Percentiles rank a stretch among this genome's conserved stretches.
phyloP scores from a whole-genome alignment of 2,888 invertebrate genomes.

The Hypena proboscidalis region DNA sequence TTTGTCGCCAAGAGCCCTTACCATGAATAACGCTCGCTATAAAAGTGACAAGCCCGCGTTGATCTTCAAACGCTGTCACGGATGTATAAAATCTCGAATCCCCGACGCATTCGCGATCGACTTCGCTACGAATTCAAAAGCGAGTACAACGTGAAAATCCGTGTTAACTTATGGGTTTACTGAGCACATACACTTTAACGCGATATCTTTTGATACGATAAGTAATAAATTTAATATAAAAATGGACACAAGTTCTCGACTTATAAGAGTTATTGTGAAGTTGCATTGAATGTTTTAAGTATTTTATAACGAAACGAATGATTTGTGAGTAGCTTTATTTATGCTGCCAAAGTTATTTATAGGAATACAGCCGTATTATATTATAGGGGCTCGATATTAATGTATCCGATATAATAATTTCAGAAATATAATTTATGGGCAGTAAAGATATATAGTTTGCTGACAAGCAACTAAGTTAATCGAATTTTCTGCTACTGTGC shows the following conservation, averaged over 20 bases:
- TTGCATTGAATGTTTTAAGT: not conserved
- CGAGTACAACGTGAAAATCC: conserved; percentile 40
- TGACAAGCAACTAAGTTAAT: conserved; percentile 69
- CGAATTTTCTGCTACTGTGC: conserved; percentile 73
- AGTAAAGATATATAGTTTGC: conserved; percentile 64
- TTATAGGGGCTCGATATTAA: conserved; percentile 49
- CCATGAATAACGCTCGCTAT: conserved; percentile 65
- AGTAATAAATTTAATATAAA: conserved; percentile 14
- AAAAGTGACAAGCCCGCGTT: conserved; percentile 58
- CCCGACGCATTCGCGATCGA: conserved; percentile 32
- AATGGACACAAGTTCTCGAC: not conserved
- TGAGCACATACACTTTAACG: conserved; percentile 13
- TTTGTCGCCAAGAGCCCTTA: conserved; percentile 79
- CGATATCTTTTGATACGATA: conserved; percentile 12
- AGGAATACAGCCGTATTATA: conserved; percentile 24
- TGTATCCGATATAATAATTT: conserved; percentile 58
- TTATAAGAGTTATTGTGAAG: not conserved
- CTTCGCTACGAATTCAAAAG: conserved; percentile 37
- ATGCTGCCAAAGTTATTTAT: conserved; percentile 22
- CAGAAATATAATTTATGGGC: conserved; percentile 61
- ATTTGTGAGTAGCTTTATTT: conserved; percentile 16
- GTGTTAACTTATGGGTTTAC: conserved; percentile 29
- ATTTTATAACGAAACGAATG: conserved; percentile 2
- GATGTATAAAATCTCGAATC: conserved; percentile 48
- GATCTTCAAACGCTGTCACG: conserved; percentile 51